phyloP scores from a whole-genome alignment of 2,113 vertebrate species.

The Eclectus roratus region DNA sequence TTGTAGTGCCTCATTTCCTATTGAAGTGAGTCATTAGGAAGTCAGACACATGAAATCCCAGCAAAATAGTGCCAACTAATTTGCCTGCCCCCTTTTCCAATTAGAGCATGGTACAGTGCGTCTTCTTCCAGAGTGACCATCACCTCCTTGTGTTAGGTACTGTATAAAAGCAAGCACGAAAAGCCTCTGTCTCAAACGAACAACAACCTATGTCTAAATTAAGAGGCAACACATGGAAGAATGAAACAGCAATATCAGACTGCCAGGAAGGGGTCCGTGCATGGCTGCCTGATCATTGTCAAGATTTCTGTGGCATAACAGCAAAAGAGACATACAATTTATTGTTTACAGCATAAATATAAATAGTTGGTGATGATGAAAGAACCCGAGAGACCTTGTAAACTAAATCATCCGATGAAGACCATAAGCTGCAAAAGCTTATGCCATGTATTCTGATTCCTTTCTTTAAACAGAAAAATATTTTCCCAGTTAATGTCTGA shows the following conservation, averaged over 20 bases:
- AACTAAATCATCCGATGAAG: background rate
- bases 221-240: background rate
- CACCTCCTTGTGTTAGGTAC: accelerated
- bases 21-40: background rate
- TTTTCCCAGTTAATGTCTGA: background rate
- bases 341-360: conserved; percentile 27
- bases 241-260: background rate
- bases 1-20: background rate
- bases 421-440: background rate
- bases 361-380: background rate
- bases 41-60: background rate
- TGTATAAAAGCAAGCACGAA: background rate
- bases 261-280: background rate
- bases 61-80: background rate
- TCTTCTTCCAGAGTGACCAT: background rate
- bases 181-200: background rate
- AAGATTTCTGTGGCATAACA: background rate
- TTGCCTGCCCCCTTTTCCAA: background rate
- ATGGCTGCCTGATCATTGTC: background rate
- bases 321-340: background rate
- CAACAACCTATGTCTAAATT: background rate
- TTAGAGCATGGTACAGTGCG: background rate
- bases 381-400: background rate
- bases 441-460: background rate
- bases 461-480: background rate